These are phyloP conservation scores for Pteronura brasiliensis DNA, from an alignment of 2,113 vertebrate species.

Conservation along the genomic window DNA sequence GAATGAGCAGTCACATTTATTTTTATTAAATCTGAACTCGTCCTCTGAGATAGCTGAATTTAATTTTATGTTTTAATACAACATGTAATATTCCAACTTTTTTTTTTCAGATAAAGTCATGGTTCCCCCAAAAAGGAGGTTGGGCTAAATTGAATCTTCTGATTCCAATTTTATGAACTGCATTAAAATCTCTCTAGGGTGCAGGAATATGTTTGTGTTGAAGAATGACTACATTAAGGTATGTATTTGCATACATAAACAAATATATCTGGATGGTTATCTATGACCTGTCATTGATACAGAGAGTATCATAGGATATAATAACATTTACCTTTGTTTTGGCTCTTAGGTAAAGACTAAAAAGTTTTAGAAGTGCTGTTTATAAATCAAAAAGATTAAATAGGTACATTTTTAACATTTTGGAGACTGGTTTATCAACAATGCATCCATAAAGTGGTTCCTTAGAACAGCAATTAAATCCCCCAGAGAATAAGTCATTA, in stretches of 20 bases:
- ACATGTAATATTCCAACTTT: conserved; percentile 67
- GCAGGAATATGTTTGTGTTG: conserved; percentile 37
- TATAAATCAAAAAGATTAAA: conserved; percentile 69
- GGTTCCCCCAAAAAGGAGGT: conserved; percentile 23
- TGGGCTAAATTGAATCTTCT: conserved; percentile 55
- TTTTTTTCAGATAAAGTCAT: conserved; percentile 62
- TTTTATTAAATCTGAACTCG: conserved; percentile 83
- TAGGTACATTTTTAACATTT: background rate
- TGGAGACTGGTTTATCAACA: background rate
- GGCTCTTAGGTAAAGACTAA: background rate
- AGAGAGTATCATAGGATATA: background rate
- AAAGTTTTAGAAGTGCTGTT: background rate
- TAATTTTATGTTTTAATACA: conserved; percentile 80
- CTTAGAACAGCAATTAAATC: background rate
- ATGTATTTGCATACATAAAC: conserved; percentile 54
- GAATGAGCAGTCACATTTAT: conserved; percentile 81
- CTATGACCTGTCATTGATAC: conserved; percentile 42
- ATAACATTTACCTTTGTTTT: background rate
- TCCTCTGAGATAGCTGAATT: conserved; percentile 78
- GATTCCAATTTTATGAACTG: conserved; percentile 60
- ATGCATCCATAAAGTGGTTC: background rate
- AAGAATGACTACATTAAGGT: conserved; percentile 51
- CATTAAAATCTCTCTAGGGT: conserved; percentile 55
- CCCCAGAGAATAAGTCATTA: background rate
- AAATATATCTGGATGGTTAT: conserved; percentile 38